phyloP scores from a whole-genome alignment of 2,797 vertebrate genomes.

The Pangasius macronema region DNA sequence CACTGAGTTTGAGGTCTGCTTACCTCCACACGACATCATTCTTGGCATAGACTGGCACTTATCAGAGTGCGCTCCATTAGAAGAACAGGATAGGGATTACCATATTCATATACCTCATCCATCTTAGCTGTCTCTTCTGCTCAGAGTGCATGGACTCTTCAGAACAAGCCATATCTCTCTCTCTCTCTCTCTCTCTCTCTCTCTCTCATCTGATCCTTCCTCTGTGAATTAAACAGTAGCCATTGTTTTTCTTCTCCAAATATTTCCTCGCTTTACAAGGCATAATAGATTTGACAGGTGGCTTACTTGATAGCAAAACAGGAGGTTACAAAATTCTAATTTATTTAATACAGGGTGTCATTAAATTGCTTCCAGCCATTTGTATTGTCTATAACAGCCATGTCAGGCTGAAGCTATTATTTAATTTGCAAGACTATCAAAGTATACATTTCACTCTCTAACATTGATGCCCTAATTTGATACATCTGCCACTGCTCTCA shows the following conservation, averaged over 20 bases:
- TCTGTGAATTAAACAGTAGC: slow-evolving; percentile 21
- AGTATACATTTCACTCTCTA: slow-evolving; percentile 43
- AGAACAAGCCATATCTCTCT: slow-evolving; percentile 50
- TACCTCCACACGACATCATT: slow-evolving; percentile 35
- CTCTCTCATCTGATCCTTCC: neutral
- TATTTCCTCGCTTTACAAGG: neutral
- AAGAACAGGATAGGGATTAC: slow-evolving; percentile 65
- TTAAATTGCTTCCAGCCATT: slow-evolving; percentile 21
- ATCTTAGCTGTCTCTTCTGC: slow-evolving; percentile 68
- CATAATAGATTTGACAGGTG: slow-evolving; percentile 14
- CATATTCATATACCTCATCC: slow-evolving; percentile 73
- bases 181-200: slow-evolving; percentile 6
- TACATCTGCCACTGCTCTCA: slow-evolving; percentile 37
- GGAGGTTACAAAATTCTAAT: neutral
- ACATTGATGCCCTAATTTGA: slow-evolving; percentile 47
- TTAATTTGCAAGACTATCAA: slow-evolving; percentile 41
- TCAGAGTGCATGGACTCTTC: slow-evolving; percentile 57
- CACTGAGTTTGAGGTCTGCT: slow-evolving; percentile 10
- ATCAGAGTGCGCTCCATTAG: slow-evolving; percentile 65
- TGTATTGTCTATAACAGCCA: slow-evolving; percentile 5
- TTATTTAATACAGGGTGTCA: slow-evolving; percentile 23
- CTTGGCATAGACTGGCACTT: slow-evolving; percentile 52
- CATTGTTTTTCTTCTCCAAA: slow-evolving; percentile 1
- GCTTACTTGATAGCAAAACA: slow-evolving; percentile 11
- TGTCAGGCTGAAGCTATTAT: slow-evolving; percentile 36